Evolutionary conservation across 2,797 vertebrate genomes (phyloP), one percentile per base, ranked within the genome.

Genomic region (Mustela erminea): DNA sequence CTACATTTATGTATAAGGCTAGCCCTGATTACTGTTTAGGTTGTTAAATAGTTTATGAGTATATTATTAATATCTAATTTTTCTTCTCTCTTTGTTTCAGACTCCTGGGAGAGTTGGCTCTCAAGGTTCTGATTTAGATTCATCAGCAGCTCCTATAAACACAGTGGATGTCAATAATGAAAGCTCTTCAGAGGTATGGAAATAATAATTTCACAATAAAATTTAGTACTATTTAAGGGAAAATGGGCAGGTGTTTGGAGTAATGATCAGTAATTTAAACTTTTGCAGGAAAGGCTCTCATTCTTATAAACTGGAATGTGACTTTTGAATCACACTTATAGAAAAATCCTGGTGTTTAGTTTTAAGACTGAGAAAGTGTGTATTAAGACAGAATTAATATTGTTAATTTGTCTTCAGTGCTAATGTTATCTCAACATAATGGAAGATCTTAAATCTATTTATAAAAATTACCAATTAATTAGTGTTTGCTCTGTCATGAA

Each of bases 21-120:
- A 29, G 60, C 43, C 25, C 29, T 95, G 70, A n/a, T 56, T 80
- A 49, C 20, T 81, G 2, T 84, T 93, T 72, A 90, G 12, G 32
- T 94, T 91, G 60, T 90, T 88, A 85, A 74, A 32, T 77, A 87
- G 27, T n/a, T 96, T 95, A 41, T 70, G 41, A 68, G 52, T 95
- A 56, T 82, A 41, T 90, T 95, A 23, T 96, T 93, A 93, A 82
- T 43, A 92, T 68, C 18, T 97, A 8, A 21, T 87, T 92, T 46
- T 38, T 13, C 2, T 35, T 13, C 2, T 83, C 35, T 41, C 32
- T 77, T 43, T 97, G 0, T 98, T 98, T 96, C 98, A 99, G 99
- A 99, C 99, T 98, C 99, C 99, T 90, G 99, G 99, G 97, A 99
- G 99, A 99, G 99, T 99, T 98, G 99, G 99, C 41, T 99, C 99